Evolutionary conservation across 2,797 vertebrate genomes (phyloP).

Genomic region (Borostomias antarcticus): DNA sequence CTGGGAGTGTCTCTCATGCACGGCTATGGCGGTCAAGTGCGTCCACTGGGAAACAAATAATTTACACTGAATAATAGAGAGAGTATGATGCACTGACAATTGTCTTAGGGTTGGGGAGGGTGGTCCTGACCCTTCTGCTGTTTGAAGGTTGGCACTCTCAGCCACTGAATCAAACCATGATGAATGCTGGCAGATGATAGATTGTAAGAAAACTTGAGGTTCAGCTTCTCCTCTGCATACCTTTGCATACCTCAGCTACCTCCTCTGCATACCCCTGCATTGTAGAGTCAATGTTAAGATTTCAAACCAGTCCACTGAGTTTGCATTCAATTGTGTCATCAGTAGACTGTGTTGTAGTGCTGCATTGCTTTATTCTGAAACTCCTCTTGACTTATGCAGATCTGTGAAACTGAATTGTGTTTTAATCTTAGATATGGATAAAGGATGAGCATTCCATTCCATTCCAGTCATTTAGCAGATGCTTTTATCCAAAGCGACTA

Average conservation of each 20-base stretch:
- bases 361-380: no score
- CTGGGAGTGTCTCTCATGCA: conserved; percentile 50
- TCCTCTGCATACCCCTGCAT: no score
- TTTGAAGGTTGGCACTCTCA: conserved; percentile 31
- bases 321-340: no score
- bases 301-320: no score
- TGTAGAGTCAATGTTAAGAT: no score
- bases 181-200: not conserved
- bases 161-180: not conserved
- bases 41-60: conserved; percentile 45
- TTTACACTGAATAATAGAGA: conserved; percentile 54
- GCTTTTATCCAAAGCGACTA: no score
- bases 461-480: not conserved
- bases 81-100: conserved; percentile 22
- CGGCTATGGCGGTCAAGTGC: conserved; percentile 50
- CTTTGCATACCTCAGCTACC: not conserved
- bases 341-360: no score
- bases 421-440: not conserved
- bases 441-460: not conserved
- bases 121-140: conserved; percentile 43
- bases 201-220: no score
- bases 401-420: not conserved
- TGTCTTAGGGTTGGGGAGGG: conserved; percentile 15
- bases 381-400: not conserved
- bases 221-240: not conserved